Base-by-base conservation (phyloP, 2,113 vertebrate species). In the Lepus americanus region DNA sequence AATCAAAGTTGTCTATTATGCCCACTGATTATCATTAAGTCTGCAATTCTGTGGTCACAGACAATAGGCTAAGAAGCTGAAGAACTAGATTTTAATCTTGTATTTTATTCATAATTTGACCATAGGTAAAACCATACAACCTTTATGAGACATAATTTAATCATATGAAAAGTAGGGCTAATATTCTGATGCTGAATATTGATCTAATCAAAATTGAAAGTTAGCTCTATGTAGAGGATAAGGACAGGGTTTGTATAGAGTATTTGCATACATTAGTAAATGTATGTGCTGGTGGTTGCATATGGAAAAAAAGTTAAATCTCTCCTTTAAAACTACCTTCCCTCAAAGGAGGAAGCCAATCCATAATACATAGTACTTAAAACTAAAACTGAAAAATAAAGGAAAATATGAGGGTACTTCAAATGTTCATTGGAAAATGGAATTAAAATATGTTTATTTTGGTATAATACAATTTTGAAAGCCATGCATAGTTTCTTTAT, bases 151-250 rank as follows among this genome's bases (percentile, higher is more conserved):
- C 23, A 3, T 29, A 72, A 49, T 31, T 89, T 94, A 51, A 5
- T n/a, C 25, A 55, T 93, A 33, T 87, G 81, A 70, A 89, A 91
- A 85, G 14, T 27, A 23, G 91, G 53, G 51, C 9, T 69, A 80
- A 69, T 79, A 90, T 76, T 83, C 69, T 83, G 79, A 84, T 39
- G 64, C 29, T 53, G 22, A 70, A 80, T 74, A 95, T 85, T 85
- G 4, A 80, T 66, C 49, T 91, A 88, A 69, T 20, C 19, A 69
- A 91, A 91, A 74, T 74, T 61, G 73, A 2, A 90, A 51, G 77
- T 59, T 29, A 95, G n/a, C 49, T 78, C 29, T 66, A 61, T 36
- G 27, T 49, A 95, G n/a, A 93, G 11, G n/a, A 69, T 55, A 11
- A 91, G 33, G 33, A 78, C 10, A 82, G 72, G 77, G 64, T 31